Conservation (phyloP, 2,113 vertebrate genomes). For the Gobiocypris rarus region DNA sequence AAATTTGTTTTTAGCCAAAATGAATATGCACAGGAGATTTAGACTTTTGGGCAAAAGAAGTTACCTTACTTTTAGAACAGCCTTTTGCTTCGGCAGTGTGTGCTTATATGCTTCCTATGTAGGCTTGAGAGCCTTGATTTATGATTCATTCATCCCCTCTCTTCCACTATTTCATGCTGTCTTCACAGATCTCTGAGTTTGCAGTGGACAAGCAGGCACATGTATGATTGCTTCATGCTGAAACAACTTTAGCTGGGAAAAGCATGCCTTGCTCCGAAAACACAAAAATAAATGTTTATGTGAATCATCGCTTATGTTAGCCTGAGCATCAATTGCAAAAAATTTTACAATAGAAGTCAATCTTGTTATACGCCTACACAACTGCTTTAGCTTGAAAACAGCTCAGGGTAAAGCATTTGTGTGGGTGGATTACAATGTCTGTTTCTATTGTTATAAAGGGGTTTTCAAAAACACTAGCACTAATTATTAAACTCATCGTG, state of each 20-base stretch:
- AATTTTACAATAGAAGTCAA: not conserved
- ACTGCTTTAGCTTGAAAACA: conserved; percentile 14
- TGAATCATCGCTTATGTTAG: conserved; percentile 20
- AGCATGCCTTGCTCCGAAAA: not conserved
- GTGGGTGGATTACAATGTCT: not conserved
- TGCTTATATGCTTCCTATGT: not conserved
- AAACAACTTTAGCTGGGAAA: not conserved
- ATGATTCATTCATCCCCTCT: not conserved
- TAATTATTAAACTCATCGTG: not conserved
- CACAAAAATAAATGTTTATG: not conserved
- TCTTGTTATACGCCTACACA: not conserved
- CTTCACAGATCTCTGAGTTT: not conserved
- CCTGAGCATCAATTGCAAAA: conserved; percentile 2
- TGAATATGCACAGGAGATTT: not conserved
- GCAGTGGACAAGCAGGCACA: conserved; percentile 4
- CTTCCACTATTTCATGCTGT: not conserved
- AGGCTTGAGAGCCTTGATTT: not conserved
- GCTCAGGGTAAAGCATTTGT: not conserved
- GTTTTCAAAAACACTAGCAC: not conserved
- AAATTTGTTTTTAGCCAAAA: not conserved
- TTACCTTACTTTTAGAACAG: too few relatives aligned
- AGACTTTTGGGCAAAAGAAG: not conserved
- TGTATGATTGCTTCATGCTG: not conserved
- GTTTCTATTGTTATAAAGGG: not conserved
- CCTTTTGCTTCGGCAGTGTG: not conserved